Base-by-base conservation (phyloP, 1,140 invertebrate genomes). In the Drosophila oshimai region DNA sequence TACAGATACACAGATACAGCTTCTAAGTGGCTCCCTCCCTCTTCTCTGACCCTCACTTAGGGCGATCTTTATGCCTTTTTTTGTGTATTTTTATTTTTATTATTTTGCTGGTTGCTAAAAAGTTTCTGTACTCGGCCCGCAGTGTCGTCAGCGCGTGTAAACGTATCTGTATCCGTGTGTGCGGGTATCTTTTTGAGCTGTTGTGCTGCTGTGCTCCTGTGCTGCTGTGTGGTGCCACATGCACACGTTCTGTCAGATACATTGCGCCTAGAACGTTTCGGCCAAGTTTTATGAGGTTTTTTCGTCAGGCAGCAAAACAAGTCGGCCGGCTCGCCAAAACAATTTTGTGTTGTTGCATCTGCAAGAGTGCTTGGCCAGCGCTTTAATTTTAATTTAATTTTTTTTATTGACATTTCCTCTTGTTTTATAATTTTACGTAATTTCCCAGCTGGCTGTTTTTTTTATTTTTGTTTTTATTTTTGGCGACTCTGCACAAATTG, bases 241-340 rank as follows among this genome's bases (percentile, higher is more conserved):
- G 58, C 58, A 64, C 61, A 64, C 61, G 61, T 64, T 62, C 61
- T 47, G 61, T 62, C 41, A 62, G 61, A 64, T 64, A 64, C 61
- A 64, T 62, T 64, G 55, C 42, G 61, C 42, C 58, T 64, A 65
- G 58, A 47, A 65, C 39, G 49, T 65, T 65, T 65, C 42, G 50
- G 61, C 42, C 42, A 65, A 65, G 44, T 49, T 61, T 62, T 62
- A 45, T 62, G 54, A 62, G 58, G 37, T 60, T 60, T 51, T 62
- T 62, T 60, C 4, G 53, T 33, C n/a, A 20, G 10, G 29, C 18
- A 5, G 54, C 17, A 15, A 62, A 47, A 46, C 57, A 62, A 64
- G 39, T 47, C 31, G 57, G 7, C 26, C 28, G 61, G 42, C 34
- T 65, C 31, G 65, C 62, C 58, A 60, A 62, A 50, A 67, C 10